A percentile compares a stretch with the other conserved stretches of the same genome.
Evolutionary conservation across 2,113 vertebrate genomes (phyloP).

Genomic region (Paramisgurnus dabryanus): DNA sequence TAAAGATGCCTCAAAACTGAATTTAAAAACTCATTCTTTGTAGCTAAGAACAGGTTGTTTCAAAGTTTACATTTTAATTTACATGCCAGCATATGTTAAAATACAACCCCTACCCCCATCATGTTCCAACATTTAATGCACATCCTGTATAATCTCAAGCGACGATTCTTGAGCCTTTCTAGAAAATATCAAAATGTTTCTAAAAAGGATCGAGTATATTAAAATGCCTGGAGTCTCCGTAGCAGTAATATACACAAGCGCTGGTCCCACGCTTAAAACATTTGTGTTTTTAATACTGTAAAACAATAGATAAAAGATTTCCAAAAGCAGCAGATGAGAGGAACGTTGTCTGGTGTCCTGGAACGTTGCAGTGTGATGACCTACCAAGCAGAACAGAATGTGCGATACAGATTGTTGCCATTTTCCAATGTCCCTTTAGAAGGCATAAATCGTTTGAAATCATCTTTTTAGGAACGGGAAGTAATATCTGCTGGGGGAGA

Average conservation of each 20-base stretch:
- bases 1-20: constrained; percentile 38
- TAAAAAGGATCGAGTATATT: constrained; percentile 48
- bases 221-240: constrained; percentile 54
- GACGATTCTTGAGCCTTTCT: constrained; percentile 37
- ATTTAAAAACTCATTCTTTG: constrained; percentile 62
- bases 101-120: constrained; percentile 60
- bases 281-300: constrained; percentile 58
- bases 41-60: constrained; percentile 64
- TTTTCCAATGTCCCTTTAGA: constrained; percentile 41
- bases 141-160: constrained; percentile 18
- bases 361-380: constrained; percentile 11
- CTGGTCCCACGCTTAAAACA: constrained; percentile 69
- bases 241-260: constrained; percentile 57
- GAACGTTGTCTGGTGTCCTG: constrained; percentile 13
- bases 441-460: constrained; percentile 29
- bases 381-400: constrained; percentile 21
- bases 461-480: constrained; percentile 2
- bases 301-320: constrained; percentile 64
- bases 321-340: constrained; percentile 49
- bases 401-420: background rate
- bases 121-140: constrained; percentile 50
- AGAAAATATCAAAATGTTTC: constrained; percentile 47
- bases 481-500: constrained; percentile 60
- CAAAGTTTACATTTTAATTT: constrained; percentile 75
- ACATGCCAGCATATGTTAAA: constrained; percentile 71